Base-by-base conservation (phyloP, 2,888 invertebrate genomes). In the Rapana venosa region DNA sequence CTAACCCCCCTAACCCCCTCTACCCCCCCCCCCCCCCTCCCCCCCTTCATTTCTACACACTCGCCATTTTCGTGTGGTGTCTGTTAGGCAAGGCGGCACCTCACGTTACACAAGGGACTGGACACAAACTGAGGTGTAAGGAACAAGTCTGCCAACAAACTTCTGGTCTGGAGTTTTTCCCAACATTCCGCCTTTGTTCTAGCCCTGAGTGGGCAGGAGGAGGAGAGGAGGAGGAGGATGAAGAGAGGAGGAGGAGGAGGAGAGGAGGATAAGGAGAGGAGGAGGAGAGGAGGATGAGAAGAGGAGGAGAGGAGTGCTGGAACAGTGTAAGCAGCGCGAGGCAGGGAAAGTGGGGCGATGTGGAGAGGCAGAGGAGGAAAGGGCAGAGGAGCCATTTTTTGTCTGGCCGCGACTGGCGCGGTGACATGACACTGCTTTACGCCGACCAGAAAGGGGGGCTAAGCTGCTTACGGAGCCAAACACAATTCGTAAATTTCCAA, bases 401-500 rank as follows among this genome's bases (percentile, higher is more conserved):
- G 47, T 61, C 66, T 85, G 84, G 47, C 85, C 6, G n/a, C 30
- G 74, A 85, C 83, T 22, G 30, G 84, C 17, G 4, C 1, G 35
- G n/a, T 70, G 70, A 84, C 84, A 83, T 58, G 70, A 83, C 70
- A 70, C 89, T 84, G 89, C 17, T 89, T 89, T 83, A 70, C 84
- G n/a, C 61, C 66, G 84, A 66, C 89, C 74, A 56, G 35, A n/a
- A 84, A 56, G 84, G 89, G 66, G 58, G 32, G 30, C 66, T 85
- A 89, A 89, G 84, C 89, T 84, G 36, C 89, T 89, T 89, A 89
- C 61, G 22, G 30, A 20, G 70, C 84, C 56, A 84, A 85, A 32
- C 85, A 32, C 74, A 84, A 84, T 83, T 61, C 74, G 89, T 85
- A 85, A 89, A 88, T 88, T 88, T 88, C 61, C 88, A 88, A 88